Base-by-base conservation (phyloP, 2,113 vertebrate genomes). In the Thunnus thynnus region DNA sequence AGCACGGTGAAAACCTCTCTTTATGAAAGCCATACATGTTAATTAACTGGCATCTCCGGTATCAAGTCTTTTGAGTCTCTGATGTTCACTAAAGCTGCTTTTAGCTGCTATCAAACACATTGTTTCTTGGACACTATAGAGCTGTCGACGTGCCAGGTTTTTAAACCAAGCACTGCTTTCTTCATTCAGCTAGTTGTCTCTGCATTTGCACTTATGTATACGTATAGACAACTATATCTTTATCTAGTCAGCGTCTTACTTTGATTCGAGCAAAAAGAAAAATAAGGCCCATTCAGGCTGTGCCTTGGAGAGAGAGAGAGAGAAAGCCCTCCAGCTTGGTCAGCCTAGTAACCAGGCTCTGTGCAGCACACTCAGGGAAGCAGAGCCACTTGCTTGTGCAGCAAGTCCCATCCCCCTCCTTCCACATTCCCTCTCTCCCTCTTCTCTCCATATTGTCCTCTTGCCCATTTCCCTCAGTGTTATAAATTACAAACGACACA, bases 401-500 rank as follows among this genome's bases (percentile, higher is more conserved):
- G 90, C 89, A 54, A 90, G 80, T 88, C 93, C 91, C 91, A 87
- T 88, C 90, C 91, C 88, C 91, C 87, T 90, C 89, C 89, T 91
- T 84, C 87, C 83, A 88, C 90, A 91, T 92, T 92, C 90, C 85
- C 93, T 91, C 92, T 86, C 89, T 88, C 90, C 87, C 88, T 85
- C 92, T 89, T 89, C 91, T 83, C 93, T 90, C 92, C 89, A 94
- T 93, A 95, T 95, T 95, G 93, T 95, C 92, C 91, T 94, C 89
- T 94, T 93, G 93, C 92, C 95, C 91, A 85, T 94, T 95, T 95
- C 92, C 95, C 93, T 95, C 90, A 89, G 91, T 95, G 95, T 95
- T 94, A 94, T 96, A 96, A 96, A 95, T 95, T 95, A 95, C 94
- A 93, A 92, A 93, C 92, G 93, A 94, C 94, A 95, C 94, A 95